Conservation (phyloP, 2,888 invertebrate genomes). For the Apodemia duryi region DNA sequence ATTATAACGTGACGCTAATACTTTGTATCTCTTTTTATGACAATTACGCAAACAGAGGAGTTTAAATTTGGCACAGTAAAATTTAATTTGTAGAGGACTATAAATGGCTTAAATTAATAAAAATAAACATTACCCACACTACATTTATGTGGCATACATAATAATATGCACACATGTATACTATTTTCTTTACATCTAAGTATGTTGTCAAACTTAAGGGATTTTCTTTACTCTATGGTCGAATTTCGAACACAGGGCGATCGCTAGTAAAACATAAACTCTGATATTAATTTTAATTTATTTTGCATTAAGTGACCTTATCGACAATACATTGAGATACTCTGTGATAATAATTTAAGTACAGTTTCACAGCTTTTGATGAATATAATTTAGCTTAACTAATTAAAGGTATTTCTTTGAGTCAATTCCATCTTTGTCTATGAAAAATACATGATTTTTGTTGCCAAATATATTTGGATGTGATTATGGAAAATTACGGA, state of each 20-base stretch:
- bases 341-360: conserved; percentile 68
- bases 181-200: too few species aligned
- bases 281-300: conserved; percentile 51
- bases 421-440: conserved; percentile 58
- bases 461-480: conserved; percentile 47
- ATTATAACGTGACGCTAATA: too few species aligned
- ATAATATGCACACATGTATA: too few species aligned
- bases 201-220: too few species aligned
- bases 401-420: conserved; percentile 40
- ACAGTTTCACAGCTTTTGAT: conserved; percentile 73
- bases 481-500: conserved; percentile 16
- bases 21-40: too few species aligned
- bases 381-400: conserved; percentile 52
- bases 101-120: too few species aligned
- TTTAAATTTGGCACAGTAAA: too few species aligned
- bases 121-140: background rate
- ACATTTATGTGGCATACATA: too few species aligned
- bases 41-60: too few species aligned
- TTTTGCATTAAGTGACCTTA: conserved; percentile 73
- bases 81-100: too few species aligned
- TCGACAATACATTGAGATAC: conserved; percentile 69
- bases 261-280: conserved; percentile 8
- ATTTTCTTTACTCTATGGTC: too few species aligned
- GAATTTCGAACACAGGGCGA: too few species aligned
- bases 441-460: conserved; percentile 40